Base-by-base conservation (phyloP, 2,113 vertebrate species). In the Brienomyrus longianalis region DNA sequence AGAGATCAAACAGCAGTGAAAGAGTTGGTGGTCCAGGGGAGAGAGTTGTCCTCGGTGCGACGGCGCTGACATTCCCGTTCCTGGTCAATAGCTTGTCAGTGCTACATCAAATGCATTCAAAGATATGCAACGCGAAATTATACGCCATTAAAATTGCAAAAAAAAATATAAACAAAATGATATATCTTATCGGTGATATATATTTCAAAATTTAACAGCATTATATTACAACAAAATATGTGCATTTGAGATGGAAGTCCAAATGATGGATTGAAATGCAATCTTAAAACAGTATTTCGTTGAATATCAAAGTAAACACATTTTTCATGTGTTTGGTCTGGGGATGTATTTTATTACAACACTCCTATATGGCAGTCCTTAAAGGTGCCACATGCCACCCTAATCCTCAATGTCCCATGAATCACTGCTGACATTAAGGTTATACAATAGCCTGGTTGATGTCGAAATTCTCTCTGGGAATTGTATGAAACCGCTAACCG, bases 181-280 rank as follows among this genome's bases (percentile, higher is more conserved):
- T 39, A 43, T 2, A 80, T 80, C 35, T 43, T 19, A 80, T 39
- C 74, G 8, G 27, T 31, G 62, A 70, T 31, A 66, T 66, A 66
- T 66, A 70, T 31, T 70, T 70, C 1, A 70, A 70, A 70, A 70
- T 31, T 70, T 31, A 19, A 19, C 13, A 43, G 74, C 17, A 80
- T 80, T 19, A 80, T 43, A 39, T 80, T 80, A 80, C 31, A 43
- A 80, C 43, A 7, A 77, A 77, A 77, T 19, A 77, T 39, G 31
- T 77, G n/a, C 27, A 35, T 77, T 77, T 77, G 27, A 77, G 74
- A 15, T 80, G 74, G 35, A 80, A 43, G 35, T 43, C 74, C 43
- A 80, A 80, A 80, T 80, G 74, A 80, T 43, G 35, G 74, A 80
- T 80, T 43, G 74, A 80, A 80, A 80, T 80, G 74, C 35, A 80